phyloP scores from a whole-genome alignment of 2,113 vertebrate genomes.

The Triplophysa siluroides region DNA sequence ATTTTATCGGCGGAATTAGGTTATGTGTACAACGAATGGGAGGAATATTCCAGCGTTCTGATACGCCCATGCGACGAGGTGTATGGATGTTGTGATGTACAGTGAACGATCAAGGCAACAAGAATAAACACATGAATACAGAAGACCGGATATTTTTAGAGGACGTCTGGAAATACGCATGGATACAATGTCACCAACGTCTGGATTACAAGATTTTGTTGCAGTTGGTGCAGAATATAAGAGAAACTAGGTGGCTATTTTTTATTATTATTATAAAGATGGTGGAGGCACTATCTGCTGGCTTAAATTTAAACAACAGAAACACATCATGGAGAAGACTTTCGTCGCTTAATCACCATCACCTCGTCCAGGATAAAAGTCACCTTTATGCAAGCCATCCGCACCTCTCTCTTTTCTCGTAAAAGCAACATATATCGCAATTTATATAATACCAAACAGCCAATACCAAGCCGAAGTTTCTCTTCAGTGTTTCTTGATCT shows the following conservation, averaged over 20 bases:
- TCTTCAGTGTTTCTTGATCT: neutral
- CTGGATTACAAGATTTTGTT: constrained; percentile 24
- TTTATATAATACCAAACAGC: neutral
- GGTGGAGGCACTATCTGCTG: neutral
- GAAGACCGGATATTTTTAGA: constrained; percentile 20
- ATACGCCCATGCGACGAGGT: constrained; percentile 71
- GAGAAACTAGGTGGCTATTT: constrained; percentile 37
- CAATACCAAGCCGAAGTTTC: neutral
- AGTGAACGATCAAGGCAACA: constrained; percentile 63
- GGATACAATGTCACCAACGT: neutral
- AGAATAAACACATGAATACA: constrained; percentile 40
- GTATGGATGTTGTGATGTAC: constrained; percentile 63
- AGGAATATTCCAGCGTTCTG: constrained; percentile 59
- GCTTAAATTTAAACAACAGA: constrained; percentile 28
- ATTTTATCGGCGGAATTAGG: constrained; percentile 40
- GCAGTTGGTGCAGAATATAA: neutral
- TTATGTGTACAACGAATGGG: constrained; percentile 49
- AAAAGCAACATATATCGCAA: constrained; percentile 21
- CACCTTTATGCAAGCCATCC: constrained; percentile 29
- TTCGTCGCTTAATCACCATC: constrained; percentile 42
- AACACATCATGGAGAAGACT: constrained; percentile 50
- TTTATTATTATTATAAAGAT: constrained; percentile 45
- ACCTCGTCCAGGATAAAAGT: constrained; percentile 43
- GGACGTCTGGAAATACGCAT: constrained; percentile 3
- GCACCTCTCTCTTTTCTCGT: constrained; percentile 39